These are phyloP conservation scores for Oligia strigilis DNA, from an alignment of 2,888 invertebrate genomes.

Conservation along the genomic window DNA sequence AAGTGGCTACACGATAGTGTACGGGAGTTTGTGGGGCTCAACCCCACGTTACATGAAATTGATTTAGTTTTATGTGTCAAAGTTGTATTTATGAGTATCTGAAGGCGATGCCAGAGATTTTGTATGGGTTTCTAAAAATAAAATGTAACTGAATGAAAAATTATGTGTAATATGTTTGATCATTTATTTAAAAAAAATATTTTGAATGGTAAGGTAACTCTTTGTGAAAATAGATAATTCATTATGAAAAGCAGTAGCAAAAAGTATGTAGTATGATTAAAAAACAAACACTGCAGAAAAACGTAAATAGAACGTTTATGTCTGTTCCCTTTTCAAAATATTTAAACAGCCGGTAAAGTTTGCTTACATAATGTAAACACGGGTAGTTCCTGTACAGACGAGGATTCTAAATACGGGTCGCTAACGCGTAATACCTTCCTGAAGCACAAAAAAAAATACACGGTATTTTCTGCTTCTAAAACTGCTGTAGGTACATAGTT, in stretches of 20 bases:
- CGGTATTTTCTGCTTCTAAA: neutral
- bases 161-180: neutral
- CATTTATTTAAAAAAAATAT: neutral
- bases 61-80: slow-evolving; percentile 30
- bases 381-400: slow-evolving; percentile 22
- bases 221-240: neutral
- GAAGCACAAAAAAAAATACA: neutral
- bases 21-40: slow-evolving; percentile 14
- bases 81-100: neutral
- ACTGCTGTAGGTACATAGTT: neutral
- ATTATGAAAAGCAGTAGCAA: neutral
- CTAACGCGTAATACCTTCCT: neutral
- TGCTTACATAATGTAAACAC: slow-evolving; percentile 33
- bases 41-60: slow-evolving; percentile 19
- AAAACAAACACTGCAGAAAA: neutral
- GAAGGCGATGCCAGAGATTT: too few relatives aligned
- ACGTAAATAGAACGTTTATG: slow-evolving; percentile 7
- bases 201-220: neutral
- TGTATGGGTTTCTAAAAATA: neutral
- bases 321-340: slow-evolving; percentile 35
- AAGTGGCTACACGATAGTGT: slow-evolving; percentile 52
- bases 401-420: slow-evolving; percentile 35
- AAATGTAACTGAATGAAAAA: neutral
- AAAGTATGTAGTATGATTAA: neutral
- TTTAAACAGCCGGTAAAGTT: slow-evolving; percentile 38